Percentiles rank a stretch among this genome's conserved stretches.
These are phyloP conservation scores for Exephanes ischioxanthus DNA, from an alignment of 2,888 invertebrate genomes.

Conservation along the genomic window DNA sequence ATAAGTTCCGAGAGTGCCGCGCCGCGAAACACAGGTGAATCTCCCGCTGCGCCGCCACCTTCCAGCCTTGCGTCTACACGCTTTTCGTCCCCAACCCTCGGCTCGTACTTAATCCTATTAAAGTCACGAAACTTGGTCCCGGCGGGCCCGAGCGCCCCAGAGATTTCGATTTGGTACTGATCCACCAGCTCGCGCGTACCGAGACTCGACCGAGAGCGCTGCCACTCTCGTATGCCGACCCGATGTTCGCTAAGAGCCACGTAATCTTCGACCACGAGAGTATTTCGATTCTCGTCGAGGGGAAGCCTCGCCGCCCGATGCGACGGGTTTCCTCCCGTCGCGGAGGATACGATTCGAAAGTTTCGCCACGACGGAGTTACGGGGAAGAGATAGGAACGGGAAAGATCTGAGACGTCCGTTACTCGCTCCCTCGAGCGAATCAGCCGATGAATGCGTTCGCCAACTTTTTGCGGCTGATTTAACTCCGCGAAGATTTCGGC, in stretches of 20 bases:
- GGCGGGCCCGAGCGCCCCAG: slow-evolving; percentile 23
- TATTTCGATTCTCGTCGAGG: slow-evolving; percentile 31
- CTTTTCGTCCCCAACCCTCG: slow-evolving; percentile 11
- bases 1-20: slow-evolving; percentile 63
- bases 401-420: slow-evolving; percentile 10
- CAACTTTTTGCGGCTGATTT: slow-evolving; percentile 17
- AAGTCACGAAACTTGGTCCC: slow-evolving; percentile 73
- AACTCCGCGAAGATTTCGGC: not conserved
- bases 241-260: slow-evolving; percentile 39
- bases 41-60: not conserved
- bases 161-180: slow-evolving; percentile 58
- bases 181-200: slow-evolving; percentile 37
- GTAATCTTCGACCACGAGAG: slow-evolving; percentile 49
- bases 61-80: slow-evolving; percentile 8
- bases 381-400: slow-evolving; percentile 11
- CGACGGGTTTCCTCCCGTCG: not conserved
- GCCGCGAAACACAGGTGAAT: not conserved
- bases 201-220: not conserved
- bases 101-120: slow-evolving; percentile 73
- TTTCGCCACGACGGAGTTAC: slow-evolving; percentile 20
- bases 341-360: slow-evolving; percentile 30
- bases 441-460: not conserved
- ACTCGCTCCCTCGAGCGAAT: slow-evolving; percentile 11
- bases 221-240: slow-evolving; percentile 49
- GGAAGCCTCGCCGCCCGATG: not conserved